phyloP scores from a whole-genome alignment of 2,888 invertebrate genomes.

The Clitarchus hookeri region DNA sequence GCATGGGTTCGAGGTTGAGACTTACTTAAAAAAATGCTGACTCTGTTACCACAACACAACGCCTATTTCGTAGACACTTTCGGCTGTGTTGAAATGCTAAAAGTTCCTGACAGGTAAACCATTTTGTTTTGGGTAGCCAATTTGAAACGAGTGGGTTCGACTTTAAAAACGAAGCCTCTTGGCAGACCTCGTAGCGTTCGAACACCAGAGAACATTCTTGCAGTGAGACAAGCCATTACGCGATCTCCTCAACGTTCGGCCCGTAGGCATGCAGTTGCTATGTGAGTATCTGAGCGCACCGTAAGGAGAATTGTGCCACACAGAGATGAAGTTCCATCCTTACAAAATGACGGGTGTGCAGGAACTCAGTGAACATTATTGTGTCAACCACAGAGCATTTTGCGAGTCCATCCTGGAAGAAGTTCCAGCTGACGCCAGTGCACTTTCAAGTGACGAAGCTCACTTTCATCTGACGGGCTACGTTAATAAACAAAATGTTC shows the following conservation, averaged over 20 bases:
- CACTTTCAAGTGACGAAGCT: slow-evolving; percentile 58
- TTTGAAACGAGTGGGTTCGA: not conserved
- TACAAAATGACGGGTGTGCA: not conserved
- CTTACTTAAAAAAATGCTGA: not conserved
- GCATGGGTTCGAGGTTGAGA: not conserved
- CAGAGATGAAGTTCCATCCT: not conserved
- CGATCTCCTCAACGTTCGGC: slow-evolving; percentile 17
- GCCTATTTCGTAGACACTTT: not conserved
- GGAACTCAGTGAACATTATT: not conserved
- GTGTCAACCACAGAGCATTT: too few relatives aligned
- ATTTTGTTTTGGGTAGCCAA: not conserved
- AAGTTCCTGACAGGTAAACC: not conserved
- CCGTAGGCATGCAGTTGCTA: not conserved
- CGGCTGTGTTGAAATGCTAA: not conserved
- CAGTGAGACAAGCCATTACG: not conserved
- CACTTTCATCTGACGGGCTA: slow-evolving; percentile 33
- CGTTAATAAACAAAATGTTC: slow-evolving; percentile 52
- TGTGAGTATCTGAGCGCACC: slow-evolving; percentile 51
- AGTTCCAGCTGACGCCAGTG: slow-evolving; percentile 77
- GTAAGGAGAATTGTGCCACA: slow-evolving; percentile 43
- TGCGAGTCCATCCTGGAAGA: slow-evolving; percentile 75
- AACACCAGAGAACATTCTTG: slow-evolving; percentile 20
- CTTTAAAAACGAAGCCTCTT: not conserved
- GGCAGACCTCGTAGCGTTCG: too few relatives aligned
- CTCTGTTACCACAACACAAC: not conserved